Base-by-base conservation (phyloP, 1,140 invertebrate genomes). In the Drosophila carrolli region DNA sequence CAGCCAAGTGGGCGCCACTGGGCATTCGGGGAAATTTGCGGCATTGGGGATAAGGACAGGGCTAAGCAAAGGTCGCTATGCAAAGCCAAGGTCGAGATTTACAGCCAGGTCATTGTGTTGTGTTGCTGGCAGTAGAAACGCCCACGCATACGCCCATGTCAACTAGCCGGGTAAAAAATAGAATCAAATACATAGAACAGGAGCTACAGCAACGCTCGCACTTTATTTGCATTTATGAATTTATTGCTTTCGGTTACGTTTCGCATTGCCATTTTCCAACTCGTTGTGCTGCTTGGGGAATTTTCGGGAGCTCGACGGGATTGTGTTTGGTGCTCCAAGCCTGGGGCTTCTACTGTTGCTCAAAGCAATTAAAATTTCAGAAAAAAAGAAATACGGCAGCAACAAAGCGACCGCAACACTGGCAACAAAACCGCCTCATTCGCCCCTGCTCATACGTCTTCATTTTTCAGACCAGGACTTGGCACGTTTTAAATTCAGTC, bases 291-390 rank as follows among this genome's bases (percentile, higher is more conserved):
- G 63, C 70, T 75, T 73, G 61, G 75, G 70, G 82, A 86, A 82
- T 78, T 68, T 41, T 37, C 51, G 46, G 59, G 43, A 58, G 59
- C 50, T 35, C 51, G 27, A 59, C 6, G 29, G 27, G 35, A 46
- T 47, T 51, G 54, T 54, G 10, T 41, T 67, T 43, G 56, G 14
- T 43, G 44, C 46, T 23, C 3, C 2, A 23, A 46, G 56, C 70
- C 65, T 62, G 53, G 62, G 43, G 56, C 68, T 75, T 70, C 46
- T 50, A 40, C 71, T 48, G 71, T 75, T 77, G 50, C 72, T 73
- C 81, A 76, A 79, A 88, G 78, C 82, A 88, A 86, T 86, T 86
- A 88, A 82, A 73, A 88, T 86, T 82, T 48, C 35, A 43, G 54
- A 75, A 62, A 47, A 29, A 47, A 44, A 14, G 19, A 4, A 32